phyloP scores from a whole-genome alignment of 2,888 invertebrate genomes.

The Amphiduros pacificus region DNA sequence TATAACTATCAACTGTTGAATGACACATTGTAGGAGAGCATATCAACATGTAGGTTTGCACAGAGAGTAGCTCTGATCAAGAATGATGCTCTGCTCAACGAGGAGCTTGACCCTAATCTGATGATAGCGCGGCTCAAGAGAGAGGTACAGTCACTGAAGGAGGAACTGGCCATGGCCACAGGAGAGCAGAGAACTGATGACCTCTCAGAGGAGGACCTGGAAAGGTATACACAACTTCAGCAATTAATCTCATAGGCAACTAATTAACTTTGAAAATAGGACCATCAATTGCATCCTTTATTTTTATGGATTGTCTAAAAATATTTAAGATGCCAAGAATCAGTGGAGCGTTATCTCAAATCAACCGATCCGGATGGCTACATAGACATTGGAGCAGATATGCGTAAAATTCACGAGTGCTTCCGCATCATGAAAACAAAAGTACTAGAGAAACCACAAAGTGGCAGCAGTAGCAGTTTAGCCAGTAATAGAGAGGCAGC shows the following conservation, averaged over 20 bases:
- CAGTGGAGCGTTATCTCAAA: slow-evolving; percentile 46
- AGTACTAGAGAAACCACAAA: not conserved
- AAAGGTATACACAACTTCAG: slow-evolving; percentile 29
- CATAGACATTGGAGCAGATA: slow-evolving; percentile 51
- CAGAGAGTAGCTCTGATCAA: slow-evolving; percentile 61
- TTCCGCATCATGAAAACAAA: slow-evolving; percentile 52
- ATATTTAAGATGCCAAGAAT: slow-evolving; percentile 45
- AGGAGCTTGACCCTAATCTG: slow-evolving; percentile 58
- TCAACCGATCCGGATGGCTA: slow-evolving; percentile 51
- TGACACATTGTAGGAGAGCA: slow-evolving; percentile 50
- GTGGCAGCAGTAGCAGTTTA: not conserved
- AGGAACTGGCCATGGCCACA: slow-evolving; percentile 54
- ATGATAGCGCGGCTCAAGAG: slow-evolving; percentile 54
- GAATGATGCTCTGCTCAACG: slow-evolving; percentile 59
- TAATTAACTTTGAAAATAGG: not conserved
- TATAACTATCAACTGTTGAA: not conserved
- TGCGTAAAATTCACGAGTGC: slow-evolving; percentile 57
- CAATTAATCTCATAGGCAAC: not conserved
- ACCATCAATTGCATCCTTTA: not conserved
- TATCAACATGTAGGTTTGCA: slow-evolving; percentile 61
- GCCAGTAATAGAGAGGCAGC: not conserved
- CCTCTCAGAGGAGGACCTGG: slow-evolving; percentile 49
- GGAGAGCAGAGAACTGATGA: slow-evolving; percentile 55
- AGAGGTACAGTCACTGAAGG: slow-evolving; percentile 53
- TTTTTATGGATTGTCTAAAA: not conserved